Evolutionary conservation across 2,113 vertebrate genomes (phyloP), one percentile per base, ranked within the genome.

Genomic region (Microcebus ravelobensis): DNA sequence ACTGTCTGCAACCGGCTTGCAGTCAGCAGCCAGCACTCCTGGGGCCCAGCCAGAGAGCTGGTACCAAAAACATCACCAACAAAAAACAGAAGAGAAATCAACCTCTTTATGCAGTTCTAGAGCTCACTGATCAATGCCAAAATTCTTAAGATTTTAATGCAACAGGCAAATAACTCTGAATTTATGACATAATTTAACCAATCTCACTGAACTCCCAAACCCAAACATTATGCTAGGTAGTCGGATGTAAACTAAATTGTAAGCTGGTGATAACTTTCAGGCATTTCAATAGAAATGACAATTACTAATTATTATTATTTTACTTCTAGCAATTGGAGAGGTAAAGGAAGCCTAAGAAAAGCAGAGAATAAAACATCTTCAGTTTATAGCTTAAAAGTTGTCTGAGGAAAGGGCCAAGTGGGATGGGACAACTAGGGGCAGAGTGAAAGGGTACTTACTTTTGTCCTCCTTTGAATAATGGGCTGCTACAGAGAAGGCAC

Each of bases 11-110:
- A 98, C 39, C 99, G 98, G 27, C 98, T 99, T 68, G 99, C 99
- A 76, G 99, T 99, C 91, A 99, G 98, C 83, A 99, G 98, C 99
- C 99, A 99, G 98, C 99, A 99, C 90, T 99, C 99, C 98, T 99
- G 99, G 87, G 99, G 99, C 70, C 99, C 99, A 10, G 99, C 99
- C 91, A 99, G 94, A 25, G 99, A 99, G 97, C 99, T 99, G 96
- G 52, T 97, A 97, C 39, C 96, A 61, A 98, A 86, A 96, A 90
- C 88, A 93, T 11, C 36, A 93, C 14, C 88, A 76, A 48, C 25
- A 57, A 25, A 92, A 89, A 85, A 18, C 25, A 97, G 68, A 63
- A 74, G 20, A 63, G 80, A 81, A 87, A 42, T 84, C 85, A 96
- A 67, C 65, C 27, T 93, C 36, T 91, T 88, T 80, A 80, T 63